Percentiles rank a stretch among this genome's conserved stretches.
phyloP scores from a whole-genome alignment of 1,140 invertebrate species.

The Cepaea nemoralis region DNA sequence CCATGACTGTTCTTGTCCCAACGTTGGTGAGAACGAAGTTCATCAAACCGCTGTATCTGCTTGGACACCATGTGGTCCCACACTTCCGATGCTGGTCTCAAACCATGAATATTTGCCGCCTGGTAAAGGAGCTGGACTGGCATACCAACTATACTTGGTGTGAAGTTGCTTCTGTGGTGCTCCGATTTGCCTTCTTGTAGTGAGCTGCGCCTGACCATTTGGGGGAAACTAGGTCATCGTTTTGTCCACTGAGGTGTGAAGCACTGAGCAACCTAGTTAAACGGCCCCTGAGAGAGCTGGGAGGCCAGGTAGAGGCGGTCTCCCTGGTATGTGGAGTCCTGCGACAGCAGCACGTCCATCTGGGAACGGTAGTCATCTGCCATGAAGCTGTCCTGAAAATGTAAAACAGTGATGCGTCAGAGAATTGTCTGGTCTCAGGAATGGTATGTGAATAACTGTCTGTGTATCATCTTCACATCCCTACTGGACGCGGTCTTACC shows the following conservation, averaged over 20 bases:
- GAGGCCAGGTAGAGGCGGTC: slow-evolving; percentile 80
- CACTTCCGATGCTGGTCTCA: neutral
- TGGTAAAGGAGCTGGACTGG: neutral
- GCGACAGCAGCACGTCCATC: slow-evolving; percentile 92
- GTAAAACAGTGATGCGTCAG: no score
- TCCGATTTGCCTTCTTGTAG: slow-evolving; percentile 24
- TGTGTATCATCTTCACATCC: no score
- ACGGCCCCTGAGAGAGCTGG: slow-evolving; percentile 74
- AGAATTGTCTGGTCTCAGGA: no score
- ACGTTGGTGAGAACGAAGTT: no score
- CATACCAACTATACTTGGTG: neutral
- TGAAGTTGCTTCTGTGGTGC: slow-evolving; percentile 15
- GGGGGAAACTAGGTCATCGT: slow-evolving; percentile 15
- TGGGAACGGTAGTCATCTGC: slow-evolving; percentile 92
- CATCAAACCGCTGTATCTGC: neutral
- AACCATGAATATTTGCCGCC: neutral
- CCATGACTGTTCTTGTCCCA: no score
- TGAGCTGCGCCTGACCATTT: slow-evolving; percentile 36
- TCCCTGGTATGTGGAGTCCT: slow-evolving; percentile 93
- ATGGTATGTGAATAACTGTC: no score
- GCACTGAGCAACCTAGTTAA: slow-evolving; percentile 58
- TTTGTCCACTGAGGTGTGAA: slow-evolving; percentile 19
- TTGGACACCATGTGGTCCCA: neutral
- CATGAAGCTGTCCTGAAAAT: slow-evolving; percentile 84
- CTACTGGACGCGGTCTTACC: no score